Conservation (phyloP, 2,797 vertebrate genomes). For the Sebastes paucispinis region DNA sequence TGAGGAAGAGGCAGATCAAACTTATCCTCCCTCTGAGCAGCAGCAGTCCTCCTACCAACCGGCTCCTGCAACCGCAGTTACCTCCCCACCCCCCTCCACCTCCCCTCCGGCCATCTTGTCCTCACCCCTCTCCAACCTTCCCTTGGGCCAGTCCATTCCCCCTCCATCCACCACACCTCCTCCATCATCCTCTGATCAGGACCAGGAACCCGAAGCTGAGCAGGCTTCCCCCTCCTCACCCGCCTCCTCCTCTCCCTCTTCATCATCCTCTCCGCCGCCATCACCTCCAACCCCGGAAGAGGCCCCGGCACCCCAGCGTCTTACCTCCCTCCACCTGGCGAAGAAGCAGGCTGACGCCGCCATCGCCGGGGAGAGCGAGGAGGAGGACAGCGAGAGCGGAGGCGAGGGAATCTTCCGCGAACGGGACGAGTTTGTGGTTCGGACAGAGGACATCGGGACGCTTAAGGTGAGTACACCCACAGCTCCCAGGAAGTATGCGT, state of each 20-base stretch:
- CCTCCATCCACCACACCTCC: conserved; percentile 76
- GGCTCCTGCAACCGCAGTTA: conserved; percentile 30
- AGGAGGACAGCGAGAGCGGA: conserved; percentile 90
- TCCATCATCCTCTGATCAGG: conserved; percentile 68
- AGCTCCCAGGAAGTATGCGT: background rate
- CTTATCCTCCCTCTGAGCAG: conserved; percentile 12
- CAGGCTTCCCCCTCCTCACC: conserved; percentile 59
- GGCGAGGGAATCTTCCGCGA: conserved; percentile 92
- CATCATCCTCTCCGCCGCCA: conserved; percentile 64
- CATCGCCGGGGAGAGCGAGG: conserved; percentile 90
- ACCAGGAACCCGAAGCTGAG: conserved; percentile 57
- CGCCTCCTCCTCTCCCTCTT: conserved; percentile 55
- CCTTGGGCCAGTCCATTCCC: conserved; percentile 74
- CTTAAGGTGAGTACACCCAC: conserved; percentile 82
- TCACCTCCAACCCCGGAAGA: conserved; percentile 88
- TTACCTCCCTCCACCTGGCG: conserved; percentile 88
- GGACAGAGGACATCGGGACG: conserved; percentile 88
- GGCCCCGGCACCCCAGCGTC: conserved; percentile 77
- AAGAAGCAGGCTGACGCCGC: conserved; percentile 90
- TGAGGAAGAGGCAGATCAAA: conserved; percentile 22
- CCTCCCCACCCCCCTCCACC: conserved; percentile 63
- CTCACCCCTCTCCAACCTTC: conserved; percentile 68
- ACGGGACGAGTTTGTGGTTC: conserved; percentile 92
- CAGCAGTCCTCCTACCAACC: conserved; percentile 48
- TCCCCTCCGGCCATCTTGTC: conserved; percentile 57